Base-by-base conservation (phyloP, 2,797 vertebrate genomes). In the Epinephelus coioides region DNA sequence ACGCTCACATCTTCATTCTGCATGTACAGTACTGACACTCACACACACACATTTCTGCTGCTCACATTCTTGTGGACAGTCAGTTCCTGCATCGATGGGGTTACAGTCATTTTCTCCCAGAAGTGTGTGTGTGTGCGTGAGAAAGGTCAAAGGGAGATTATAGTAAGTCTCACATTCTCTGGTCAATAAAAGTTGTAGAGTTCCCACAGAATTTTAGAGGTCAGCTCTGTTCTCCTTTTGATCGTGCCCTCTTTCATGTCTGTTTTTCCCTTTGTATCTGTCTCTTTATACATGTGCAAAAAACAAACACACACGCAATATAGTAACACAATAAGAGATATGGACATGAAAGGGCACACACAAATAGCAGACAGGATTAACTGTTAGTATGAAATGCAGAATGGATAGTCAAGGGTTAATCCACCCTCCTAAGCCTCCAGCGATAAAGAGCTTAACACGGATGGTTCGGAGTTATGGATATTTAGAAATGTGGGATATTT, bases 371-470 rank as follows among this genome's bases (percentile, higher is more conserved):
- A 34, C 62, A 27, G 79, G 80, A 89, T 88, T 89, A 88, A 85
- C 64, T 54, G 13, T 70, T 65, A 43, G 74, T 73, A 84, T 85
- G 67, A 87, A 85, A 81, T 63, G 65, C 46, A 86, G 72, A 82
- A 54, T 69, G 76, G 74, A 82, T 60, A 70, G 68, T 78, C 43
- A 83, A 77, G 86, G 83, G 90, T 92, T 92, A 91, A 91, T 85
- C 73, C 81, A 55, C 23, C 69, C 68, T 59, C 13, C 18, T 89
- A 92, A 93, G 93, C 90, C 88, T 69, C 49, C 60, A 10, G 76
- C 70, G 74, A 88, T 92, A 89, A 91, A 90, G 84, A 86, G 88
- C 86, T 93, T 90, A 90, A 80, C 88, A 81, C 64, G 73, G 82
- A 80, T 67, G 84, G 77, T 76, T 82, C 18, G 13, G 82, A 83